These are phyloP conservation scores for Strigamia crassipes DNA, from an alignment of 2,888 invertebrate genomes.

Conservation along the genomic window DNA sequence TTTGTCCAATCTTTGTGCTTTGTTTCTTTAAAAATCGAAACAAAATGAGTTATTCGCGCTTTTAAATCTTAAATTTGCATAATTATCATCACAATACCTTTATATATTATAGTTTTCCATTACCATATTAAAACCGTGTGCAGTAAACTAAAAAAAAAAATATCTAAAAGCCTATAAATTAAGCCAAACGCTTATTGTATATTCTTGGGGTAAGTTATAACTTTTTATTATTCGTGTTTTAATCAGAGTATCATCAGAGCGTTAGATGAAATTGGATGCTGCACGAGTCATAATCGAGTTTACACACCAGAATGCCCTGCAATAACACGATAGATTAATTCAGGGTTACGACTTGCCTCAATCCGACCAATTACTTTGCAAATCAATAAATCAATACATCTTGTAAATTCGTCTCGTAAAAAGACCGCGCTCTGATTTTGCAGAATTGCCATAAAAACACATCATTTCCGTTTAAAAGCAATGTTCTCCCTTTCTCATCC, in stretches of 20 bases:
- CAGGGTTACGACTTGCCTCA: constrained; percentile 18
- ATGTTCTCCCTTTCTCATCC: not conserved
- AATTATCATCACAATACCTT: not conserved
- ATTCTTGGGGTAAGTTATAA: not conserved
- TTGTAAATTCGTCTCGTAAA: constrained; percentile 12
- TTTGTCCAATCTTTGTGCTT: too few relatives aligned
- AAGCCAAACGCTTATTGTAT: not conserved
- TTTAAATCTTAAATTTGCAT: too few relatives aligned
- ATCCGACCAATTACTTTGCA: constrained; percentile 17
- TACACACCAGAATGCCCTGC: constrained; percentile 17
- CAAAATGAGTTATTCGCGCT: too few relatives aligned
- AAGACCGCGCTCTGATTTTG: not conserved
- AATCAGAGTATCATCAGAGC: not conserved
- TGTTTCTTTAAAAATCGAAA: too few relatives aligned
- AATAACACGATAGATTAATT: constrained; percentile 30
- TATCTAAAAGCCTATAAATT: not conserved
- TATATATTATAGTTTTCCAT: not conserved
- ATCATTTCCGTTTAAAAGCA: not conserved
- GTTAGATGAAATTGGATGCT: constrained; percentile 15
- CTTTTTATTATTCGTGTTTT: not conserved
- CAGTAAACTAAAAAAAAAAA: not conserved
- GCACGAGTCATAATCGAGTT: constrained; percentile 17
- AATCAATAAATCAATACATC: constrained; percentile 33
- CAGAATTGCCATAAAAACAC: not conserved
- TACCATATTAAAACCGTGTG: not conserved